Base-by-base conservation (phyloP, 2,797 vertebrate species). In the Gadopsis marmoratus region DNA sequence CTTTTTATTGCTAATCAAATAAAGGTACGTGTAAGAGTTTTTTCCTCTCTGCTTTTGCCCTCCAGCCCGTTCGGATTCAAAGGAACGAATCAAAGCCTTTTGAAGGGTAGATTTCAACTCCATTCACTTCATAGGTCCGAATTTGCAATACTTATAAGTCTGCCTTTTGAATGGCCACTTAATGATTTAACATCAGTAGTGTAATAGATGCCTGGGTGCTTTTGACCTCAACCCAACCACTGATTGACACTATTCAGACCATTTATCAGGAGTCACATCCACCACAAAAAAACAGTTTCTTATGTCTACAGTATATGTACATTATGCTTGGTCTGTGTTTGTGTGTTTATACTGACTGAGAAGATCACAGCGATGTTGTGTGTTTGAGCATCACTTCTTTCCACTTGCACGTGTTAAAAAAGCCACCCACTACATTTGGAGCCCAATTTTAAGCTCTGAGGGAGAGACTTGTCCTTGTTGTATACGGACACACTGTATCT, bases 1-100 rank as follows among this genome's bases (percentile, higher is more conserved):
- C 92, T 91, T 84, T 95, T 84, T 95, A 91, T 91, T 94, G 93
- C 93, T 94, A 92, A 93, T 93, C 91, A 93, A 94, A 91, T 93
- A 92, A 94, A 95, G 90, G 85, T 92, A 93, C 89, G 92, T 68
- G 91, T 92, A 90, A 92, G 91, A 91, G 82, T 51, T 93, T 93
- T 87, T 69, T 51, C 16, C 78, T 35, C 78, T 65, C n/a, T 73
- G 54, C 82, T 77, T 85, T 72, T 78, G 55, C 33, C 3, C 54
- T 64, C n/a, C 39, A 51, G 61, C 62, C 69, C 37, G 79, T 85
- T 86, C 76, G 61, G 45, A 78, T 83, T 79, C 47, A 89, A 80
- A 86, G 71, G 59, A 84, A 83, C 9, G 17, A 85, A 83, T 86
- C 43, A 75, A 87, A 91, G 84, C 78, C 50, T 69, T 89, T 93